Evolutionary conservation across 2,797 vertebrate species (phyloP).

Genomic region (Coracias cyanogaster): DNA sequence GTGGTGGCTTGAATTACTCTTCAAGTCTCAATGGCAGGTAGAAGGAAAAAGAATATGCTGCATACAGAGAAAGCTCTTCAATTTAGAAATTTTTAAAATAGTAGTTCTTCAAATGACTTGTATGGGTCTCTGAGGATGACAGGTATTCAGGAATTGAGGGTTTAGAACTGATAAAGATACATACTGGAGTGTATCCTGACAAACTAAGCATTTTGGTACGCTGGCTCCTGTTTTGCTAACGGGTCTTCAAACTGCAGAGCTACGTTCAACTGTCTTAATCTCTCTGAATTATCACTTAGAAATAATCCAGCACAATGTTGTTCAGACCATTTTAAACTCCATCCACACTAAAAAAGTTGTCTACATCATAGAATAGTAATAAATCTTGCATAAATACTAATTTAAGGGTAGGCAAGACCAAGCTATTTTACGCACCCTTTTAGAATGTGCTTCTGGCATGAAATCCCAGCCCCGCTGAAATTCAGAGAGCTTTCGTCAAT

Average conservation of each 20-base stretch:
- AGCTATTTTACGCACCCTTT: not conserved
- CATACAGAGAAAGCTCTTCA: not conserved
- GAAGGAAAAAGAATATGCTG: not conserved
- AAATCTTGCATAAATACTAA: not conserved
- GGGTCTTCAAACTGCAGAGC: not conserved
- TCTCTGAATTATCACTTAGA: not conserved
- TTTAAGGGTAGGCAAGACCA: not conserved
- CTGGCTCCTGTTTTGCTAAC: not conserved
- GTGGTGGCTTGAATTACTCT: not conserved
- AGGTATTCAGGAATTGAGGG: not conserved
- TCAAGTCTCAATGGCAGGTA: not conserved
- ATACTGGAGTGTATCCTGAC: not conserved
- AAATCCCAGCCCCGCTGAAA: not conserved
- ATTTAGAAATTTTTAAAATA: not conserved
- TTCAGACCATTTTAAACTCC: not conserved
- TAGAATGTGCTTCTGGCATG: not conserved
- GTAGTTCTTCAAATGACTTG: not conserved
- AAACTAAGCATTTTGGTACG: not conserved
- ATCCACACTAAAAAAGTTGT: not conserved
- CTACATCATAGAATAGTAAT: not conserved
- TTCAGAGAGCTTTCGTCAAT: not conserved
- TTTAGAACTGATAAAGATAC: not conserved
- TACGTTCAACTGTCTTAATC: not conserved
- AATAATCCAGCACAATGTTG: not conserved
- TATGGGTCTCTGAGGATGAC: not conserved